Evolutionary conservation across 2,797 vertebrate genomes (phyloP), one percentile per base, ranked within the genome.

Genomic region (Acipenser ruthenus): DNA sequence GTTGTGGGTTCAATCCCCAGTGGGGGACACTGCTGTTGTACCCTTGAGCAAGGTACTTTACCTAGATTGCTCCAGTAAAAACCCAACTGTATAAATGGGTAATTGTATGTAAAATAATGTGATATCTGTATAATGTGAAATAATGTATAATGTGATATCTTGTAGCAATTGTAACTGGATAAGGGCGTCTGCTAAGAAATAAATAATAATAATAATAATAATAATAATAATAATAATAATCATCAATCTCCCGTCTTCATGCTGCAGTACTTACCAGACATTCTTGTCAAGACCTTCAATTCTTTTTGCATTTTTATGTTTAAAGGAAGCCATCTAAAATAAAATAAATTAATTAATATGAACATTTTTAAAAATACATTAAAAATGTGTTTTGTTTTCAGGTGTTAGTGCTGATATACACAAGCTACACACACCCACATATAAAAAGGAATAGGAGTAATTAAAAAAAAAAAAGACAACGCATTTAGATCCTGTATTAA

Each of bases 211-310:
- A n/a, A n/a, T n/a, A n/a, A n/a, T n/a, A n/a, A n/a, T n/a, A n/a
- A n/a, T n/a, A n/a, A n/a, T n/a, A n/a, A n/a, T n/a, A n/a, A n/a
- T n/a, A n/a, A n/a, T n/a, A n/a, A n/a, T 23, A 62, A 10, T 3
- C 37, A 10, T 12, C 10, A 13, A 8, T n/a, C 6, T n/a, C 59
- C 47, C 37, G 10, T 7, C 9, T 23, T n/a, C 9, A 63, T 63
- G 60, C n/a, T 7, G 37, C 6, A 11, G 59, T 70, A 88, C 94
- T 92, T 77, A 98, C 96, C 96, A 99, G 0, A 98, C 73, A 67
- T 94, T 98, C 75, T 89, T 88, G 74, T 97, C 94, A 73, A 99
- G 88, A 51, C 95, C 96, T 78, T 95, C 88, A 50, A 98, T 98
- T 78, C 95, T 87, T 82, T 85, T 95, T 64, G 95, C 63, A 66